A percentile compares a stretch with the other conserved stretches of the same genome.
phyloP scores from a whole-genome alignment of 2,797 vertebrate genomes.

The Lophius americanus region DNA sequence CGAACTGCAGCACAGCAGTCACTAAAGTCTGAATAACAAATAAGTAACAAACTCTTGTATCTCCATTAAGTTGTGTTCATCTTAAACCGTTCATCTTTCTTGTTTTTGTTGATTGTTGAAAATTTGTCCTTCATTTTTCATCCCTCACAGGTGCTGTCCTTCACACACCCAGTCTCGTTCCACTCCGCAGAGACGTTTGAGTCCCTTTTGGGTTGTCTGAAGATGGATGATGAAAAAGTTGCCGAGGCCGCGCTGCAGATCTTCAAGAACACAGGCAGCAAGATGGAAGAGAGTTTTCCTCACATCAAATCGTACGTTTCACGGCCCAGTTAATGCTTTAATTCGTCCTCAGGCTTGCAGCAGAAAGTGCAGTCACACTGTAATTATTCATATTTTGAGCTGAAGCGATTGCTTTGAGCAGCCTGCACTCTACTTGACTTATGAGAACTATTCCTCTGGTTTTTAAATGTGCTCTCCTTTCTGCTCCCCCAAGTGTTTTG shows the following conservation, averaged over 20 bases:
- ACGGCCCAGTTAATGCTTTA: background rate
- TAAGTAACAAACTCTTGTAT: too few relatives aligned
- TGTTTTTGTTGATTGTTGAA: background rate
- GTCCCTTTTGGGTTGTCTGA: slow-evolving; percentile 95
- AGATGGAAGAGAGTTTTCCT: slow-evolving; percentile 97
- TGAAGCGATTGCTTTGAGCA: background rate
- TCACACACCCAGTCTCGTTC: slow-evolving; percentile 98
- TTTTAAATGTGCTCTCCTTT: slow-evolving; percentile 21
- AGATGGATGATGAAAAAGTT: slow-evolving; percentile 99
- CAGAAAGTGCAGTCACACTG: background rate
- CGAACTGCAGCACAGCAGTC: too few relatives aligned
- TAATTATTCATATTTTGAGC: background rate
- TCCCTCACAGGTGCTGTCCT: slow-evolving; percentile 90
- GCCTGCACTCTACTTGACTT: background rate
- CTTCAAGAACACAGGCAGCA: slow-evolving; percentile 97
- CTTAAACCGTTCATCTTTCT: too few relatives aligned
- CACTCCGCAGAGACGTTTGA: slow-evolving; percentile 99
- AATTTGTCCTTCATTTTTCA: rapidly evolving
- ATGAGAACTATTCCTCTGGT: background rate
- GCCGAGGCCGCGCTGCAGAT: slow-evolving; percentile 97
- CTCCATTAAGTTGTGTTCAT: background rate
- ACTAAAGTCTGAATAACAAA: too few relatives aligned
- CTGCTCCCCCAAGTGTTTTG: slow-evolving; percentile 85
- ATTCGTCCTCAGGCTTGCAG: background rate
- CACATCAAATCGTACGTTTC: slow-evolving; percentile 95